These are phyloP conservation scores for Alviniconcha strummeri DNA, from an alignment of 2,888 invertebrate genomes.

Conservation along the genomic window DNA sequence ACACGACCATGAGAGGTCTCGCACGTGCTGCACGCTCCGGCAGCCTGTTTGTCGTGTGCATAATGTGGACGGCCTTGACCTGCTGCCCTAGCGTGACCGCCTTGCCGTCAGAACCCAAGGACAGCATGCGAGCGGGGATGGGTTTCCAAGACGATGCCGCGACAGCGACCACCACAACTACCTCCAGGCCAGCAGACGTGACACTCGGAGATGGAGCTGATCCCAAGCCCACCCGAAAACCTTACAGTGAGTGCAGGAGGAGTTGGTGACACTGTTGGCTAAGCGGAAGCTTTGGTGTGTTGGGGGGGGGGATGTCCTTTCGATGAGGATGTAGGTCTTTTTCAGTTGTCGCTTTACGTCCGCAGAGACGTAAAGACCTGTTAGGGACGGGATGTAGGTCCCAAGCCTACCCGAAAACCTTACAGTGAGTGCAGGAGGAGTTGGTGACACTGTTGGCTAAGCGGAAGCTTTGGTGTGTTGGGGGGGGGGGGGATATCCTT, in stretches of 20 bases:
- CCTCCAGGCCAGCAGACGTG: not conserved
- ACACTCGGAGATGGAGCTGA: not conserved
- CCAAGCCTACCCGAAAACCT: not conserved
- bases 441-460: no score
- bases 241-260: conserved; percentile 3
- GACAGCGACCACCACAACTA: not conserved
- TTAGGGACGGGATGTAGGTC: no score
- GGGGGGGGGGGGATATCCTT: no score
- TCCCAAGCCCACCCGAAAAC: not conserved
- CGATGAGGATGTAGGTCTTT: no score
- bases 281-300: no score
- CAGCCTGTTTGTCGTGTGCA: not conserved
- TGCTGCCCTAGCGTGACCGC: not conserved
- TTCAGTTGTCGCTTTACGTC: no score
- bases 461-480: no score
- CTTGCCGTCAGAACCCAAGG: not conserved
- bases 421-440: not conserved
- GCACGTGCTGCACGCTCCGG: not conserved
- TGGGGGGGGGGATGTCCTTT: no score
- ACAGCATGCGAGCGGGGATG: conserved; percentile 8
- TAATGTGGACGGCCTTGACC: not conserved
- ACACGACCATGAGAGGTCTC: not conserved
- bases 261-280: no score
- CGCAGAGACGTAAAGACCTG: no score
- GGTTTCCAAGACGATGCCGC: not conserved